These are phyloP conservation scores for Chlorodrepanis virens DNA, from an alignment of 2,113 vertebrate species.

Conservation along the genomic window DNA sequence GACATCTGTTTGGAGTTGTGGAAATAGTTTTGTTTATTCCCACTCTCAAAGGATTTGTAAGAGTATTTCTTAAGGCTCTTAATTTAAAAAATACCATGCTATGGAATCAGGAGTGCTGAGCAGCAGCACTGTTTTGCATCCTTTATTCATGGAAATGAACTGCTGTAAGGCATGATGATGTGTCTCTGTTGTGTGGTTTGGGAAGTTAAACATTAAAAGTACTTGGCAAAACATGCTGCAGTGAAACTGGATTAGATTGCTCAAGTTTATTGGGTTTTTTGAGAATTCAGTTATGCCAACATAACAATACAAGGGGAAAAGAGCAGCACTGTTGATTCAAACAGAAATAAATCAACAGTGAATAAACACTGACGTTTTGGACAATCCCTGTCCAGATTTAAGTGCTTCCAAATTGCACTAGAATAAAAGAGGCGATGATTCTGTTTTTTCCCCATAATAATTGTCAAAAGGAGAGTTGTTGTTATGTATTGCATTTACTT, in stretches of 20 bases:
- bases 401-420: background rate
- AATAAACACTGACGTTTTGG: background rate
- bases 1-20: background rate
- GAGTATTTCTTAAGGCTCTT: slow-evolving; percentile 3
- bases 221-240: background rate
- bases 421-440: background rate
- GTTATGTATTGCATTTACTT: background rate
- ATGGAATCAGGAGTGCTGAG: background rate
- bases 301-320: background rate
- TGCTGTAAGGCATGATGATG: slow-evolving; percentile 6
- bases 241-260: background rate
- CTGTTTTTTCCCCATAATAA: background rate
- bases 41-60: background rate
- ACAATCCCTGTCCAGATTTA: background rate
- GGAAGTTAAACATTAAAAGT: slow-evolving; percentile 23
- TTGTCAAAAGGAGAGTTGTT: background rate
- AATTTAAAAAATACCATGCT: background rate
- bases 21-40: slow-evolving; percentile 23
- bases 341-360: background rate
- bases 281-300: background rate
- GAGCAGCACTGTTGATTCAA: background rate
- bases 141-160: slow-evolving; percentile 6
- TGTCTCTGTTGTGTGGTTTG: slow-evolving; percentile 7
- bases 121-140: background rate
- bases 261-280: background rate